Conservation (phyloP, 2,113 vertebrate species). For the Crotalus tigris region DNA sequence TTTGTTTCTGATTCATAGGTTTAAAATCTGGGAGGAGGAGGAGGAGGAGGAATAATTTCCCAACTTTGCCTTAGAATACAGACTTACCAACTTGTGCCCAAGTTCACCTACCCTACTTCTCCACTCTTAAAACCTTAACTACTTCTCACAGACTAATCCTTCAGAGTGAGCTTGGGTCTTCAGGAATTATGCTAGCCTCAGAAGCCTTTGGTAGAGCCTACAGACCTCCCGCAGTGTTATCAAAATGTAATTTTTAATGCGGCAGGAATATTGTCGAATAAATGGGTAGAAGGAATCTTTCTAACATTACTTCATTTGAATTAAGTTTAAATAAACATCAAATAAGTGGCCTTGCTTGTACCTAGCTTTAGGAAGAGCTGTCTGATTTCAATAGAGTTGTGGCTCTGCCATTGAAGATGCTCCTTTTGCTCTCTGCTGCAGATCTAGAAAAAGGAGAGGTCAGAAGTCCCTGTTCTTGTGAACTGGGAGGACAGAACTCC, state of each 20-base stretch:
- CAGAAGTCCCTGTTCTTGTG: not conserved
- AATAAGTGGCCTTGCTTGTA: not conserved
- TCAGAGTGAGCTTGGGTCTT: not conserved
- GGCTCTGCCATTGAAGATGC: not conserved
- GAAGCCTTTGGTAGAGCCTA: not conserved
- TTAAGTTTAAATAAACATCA: not conserved
- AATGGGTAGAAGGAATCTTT: not conserved
- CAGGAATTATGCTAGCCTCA: not conserved
- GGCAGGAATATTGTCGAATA: not conserved
- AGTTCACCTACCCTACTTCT: not conserved
- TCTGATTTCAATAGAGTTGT: not conserved
- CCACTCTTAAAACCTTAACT: not conserved
- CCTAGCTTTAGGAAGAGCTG: constrained; percentile 11
- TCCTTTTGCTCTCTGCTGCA: not conserved
- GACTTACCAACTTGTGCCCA: not conserved
- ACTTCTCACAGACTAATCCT: not conserved
- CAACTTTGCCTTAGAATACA: not conserved
- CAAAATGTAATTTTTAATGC: not conserved
- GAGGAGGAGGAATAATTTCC: not conserved
- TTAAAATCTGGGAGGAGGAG: not conserved
- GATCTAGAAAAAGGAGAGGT: not conserved
- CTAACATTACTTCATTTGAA: not conserved
- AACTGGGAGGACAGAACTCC: not conserved
- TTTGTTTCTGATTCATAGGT: not conserved
- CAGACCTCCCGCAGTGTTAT: not conserved